Percentiles rank a stretch among this genome's conserved stretches.
Evolutionary conservation across 2,113 vertebrate species (phyloP).

Genomic region (Sminthopsis crassicaudata): DNA sequence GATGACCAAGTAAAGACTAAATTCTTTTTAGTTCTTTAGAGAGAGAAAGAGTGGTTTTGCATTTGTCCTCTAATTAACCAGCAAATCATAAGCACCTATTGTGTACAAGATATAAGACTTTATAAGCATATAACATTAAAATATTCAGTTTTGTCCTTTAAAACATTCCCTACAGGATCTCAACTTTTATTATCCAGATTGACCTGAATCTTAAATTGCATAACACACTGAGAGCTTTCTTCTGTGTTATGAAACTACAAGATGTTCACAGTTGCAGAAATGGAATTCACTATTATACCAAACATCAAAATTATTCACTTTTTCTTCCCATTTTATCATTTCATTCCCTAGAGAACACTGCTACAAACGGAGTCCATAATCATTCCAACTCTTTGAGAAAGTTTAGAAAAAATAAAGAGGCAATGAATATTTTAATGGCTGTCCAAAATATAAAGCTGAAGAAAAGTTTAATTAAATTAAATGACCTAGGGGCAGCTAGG

Average conservation of each 20-base stretch:
- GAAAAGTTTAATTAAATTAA: constrained; percentile 46
- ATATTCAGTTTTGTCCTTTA: not conserved
- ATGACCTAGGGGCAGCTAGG: too few relatives aligned
- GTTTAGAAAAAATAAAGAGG: not conserved
- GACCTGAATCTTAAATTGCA: not conserved
- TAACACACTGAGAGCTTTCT: not conserved
- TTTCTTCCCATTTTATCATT: not conserved
- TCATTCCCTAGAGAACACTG: not conserved
- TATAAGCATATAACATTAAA: not conserved
- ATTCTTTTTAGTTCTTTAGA: not conserved
- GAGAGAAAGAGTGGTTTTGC: not conserved
- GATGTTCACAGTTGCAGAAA: not conserved
- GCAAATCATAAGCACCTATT: not conserved
- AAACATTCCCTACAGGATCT: not conserved
- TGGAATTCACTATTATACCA: not conserved
- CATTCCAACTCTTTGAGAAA: constrained; percentile 11
- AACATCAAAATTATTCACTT: not conserved
- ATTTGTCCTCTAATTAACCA: not conserved
- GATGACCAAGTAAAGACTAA: not conserved
- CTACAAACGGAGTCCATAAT: not conserved
- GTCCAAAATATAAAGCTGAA: constrained; percentile 58
- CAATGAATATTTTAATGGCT: constrained; percentile 36
- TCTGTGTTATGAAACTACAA: not conserved
- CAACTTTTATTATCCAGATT: not conserved
- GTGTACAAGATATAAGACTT: not conserved